Base-by-base conservation (phyloP, 2,797 vertebrate genomes). In the Apogon hyalosoma region DNA sequence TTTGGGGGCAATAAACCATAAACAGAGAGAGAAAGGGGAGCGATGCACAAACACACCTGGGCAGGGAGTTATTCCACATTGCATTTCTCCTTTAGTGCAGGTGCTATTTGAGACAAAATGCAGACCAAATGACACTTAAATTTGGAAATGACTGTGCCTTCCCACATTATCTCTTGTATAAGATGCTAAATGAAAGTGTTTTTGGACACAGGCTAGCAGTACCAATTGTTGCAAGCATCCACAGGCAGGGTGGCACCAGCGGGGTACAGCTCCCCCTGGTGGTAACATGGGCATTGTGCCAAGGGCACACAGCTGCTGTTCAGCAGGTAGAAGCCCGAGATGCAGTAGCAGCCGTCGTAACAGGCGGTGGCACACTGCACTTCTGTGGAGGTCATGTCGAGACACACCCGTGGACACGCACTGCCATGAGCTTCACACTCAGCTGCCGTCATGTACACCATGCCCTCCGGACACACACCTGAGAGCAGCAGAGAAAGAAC, bases 161-260 rank as follows among this genome's bases (percentile, higher is more conserved):
- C 1, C 14, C 16, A 11, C 21, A 19, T 31, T 7, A 0, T 6
- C 31, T 41, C 21, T 2, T 24, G 21, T 24, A 24, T 24, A 24
- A 24, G 21, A 24, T 24, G 4, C 21, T 24, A 24, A 43, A 18
- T 39, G 6, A 14, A 18, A 31, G 5, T 11, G 0, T 2, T 10
- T 28, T 9, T 13, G 4, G 18, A 16, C 43, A 36, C 4, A 14
- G 1, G 63, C 13, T n/a, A 16, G 46, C 16, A 40, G 6, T 88
- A 97, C 97, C 97, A 98, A 91, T 97, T 96, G 83, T 96, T 95
- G 85, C 97, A 98, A 70, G 77, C 3, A 2, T 96, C 94, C 1
- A 76, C 49, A 0, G 1, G 63, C 31, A 90, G 21, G 9, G n/a
- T 69, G 10, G 78, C 59, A 0, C 93, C 94, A 0, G 90, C 90